Conservation (phyloP, 1,140 invertebrate species). For the Drosophila ercepeae region DNA sequence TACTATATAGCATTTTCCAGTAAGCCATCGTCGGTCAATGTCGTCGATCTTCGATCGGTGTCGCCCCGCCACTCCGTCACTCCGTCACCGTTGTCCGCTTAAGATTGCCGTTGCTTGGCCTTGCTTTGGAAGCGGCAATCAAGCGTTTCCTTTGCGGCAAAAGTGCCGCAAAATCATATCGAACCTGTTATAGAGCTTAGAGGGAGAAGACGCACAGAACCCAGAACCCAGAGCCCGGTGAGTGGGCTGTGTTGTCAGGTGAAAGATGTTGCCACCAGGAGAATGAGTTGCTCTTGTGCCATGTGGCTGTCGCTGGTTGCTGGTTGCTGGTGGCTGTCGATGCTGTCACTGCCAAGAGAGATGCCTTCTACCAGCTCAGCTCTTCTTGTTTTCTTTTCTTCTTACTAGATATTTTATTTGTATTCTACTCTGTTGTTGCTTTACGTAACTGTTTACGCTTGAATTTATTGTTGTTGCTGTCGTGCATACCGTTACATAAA, state of each 20-base stretch:
- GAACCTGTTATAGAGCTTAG: conserved; percentile 70
- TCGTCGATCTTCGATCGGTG: conserved; percentile 47
- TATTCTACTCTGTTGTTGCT: conserved; percentile 40
- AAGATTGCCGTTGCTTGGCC: conserved; percentile 70
- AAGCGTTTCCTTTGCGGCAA: conserved; percentile 74
- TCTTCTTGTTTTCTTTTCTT: conserved; percentile 14
- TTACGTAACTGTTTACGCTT: conserved; percentile 78
- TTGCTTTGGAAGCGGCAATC: conserved; percentile 75
- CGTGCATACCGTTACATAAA: conserved; percentile 76
- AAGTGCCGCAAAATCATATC: conserved; percentile 79
- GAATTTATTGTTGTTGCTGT: conserved; percentile 71
- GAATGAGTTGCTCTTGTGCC: neutral
- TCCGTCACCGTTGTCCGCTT: conserved; percentile 9
- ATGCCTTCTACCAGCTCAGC: conserved; percentile 9
- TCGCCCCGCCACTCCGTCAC: no score
- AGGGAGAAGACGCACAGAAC: neutral
- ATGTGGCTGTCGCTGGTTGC: neutral
- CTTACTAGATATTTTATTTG: neutral
- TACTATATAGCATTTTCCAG: no score
- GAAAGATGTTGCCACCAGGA: conserved; percentile 57
- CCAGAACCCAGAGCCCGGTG: neutral
- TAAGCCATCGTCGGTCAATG: conserved; percentile 56
- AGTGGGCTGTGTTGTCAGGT: conserved; percentile 30
- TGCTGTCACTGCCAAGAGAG: conserved; percentile 34
- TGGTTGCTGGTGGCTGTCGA: conserved; percentile 4